These are phyloP conservation scores for Pentalonia nigronervosa DNA, from an alignment of 1,140 invertebrate genomes.

Conservation along the genomic window DNA sequence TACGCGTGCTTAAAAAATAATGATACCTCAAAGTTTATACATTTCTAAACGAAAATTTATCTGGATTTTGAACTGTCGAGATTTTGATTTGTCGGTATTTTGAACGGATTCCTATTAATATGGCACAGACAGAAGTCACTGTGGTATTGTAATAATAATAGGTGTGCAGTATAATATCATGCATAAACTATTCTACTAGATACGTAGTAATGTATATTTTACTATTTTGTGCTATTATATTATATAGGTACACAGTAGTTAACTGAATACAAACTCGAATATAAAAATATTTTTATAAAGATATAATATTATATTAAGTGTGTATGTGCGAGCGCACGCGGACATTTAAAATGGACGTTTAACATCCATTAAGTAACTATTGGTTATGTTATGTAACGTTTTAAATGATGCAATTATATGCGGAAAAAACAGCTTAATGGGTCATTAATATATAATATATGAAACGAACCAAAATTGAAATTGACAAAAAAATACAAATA, in stretches of 20 bases:
- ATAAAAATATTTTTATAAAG: not conserved
- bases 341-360: not conserved
- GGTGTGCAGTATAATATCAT: not conserved
- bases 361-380: not conserved
- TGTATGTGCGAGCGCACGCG: not conserved
- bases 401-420: constrained; percentile 17
- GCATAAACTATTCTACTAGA: not conserved
- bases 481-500: not conserved
- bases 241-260: not conserved
- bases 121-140: not conserved
- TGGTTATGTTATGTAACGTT: not conserved
- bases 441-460: not conserved
- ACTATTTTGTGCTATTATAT: not conserved
- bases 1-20: not conserved
- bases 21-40: not conserved
- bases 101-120: not conserved
- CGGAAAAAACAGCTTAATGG: constrained; percentile 23
- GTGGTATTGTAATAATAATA: not conserved
- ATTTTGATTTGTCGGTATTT: not conserved
- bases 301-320: not conserved
- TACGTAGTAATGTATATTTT: not conserved
- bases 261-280: not conserved
- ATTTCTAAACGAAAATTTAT: not conserved
- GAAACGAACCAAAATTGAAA: not conserved
- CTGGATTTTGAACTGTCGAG: not conserved